Evolutionary conservation across 1,140 invertebrate genomes (phyloP), one percentile per base, ranked within the genome.

Genomic region (Saccostrea cuccullata): DNA sequence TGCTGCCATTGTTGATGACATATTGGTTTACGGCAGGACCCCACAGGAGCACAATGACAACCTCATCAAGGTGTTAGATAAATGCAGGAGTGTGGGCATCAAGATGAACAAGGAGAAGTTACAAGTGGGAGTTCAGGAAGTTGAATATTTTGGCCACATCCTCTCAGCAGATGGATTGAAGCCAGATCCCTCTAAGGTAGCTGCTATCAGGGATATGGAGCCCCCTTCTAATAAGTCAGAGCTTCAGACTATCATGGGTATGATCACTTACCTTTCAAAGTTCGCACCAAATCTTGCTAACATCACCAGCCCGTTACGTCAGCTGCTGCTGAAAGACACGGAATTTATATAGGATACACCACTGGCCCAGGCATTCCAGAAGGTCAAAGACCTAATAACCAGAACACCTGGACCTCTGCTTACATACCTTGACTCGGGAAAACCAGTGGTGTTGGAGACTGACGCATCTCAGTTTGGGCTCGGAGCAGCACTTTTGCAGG

Each of bases 401-500:
- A 82, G 36, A 17, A 30, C 60, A 55, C 30, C 82, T 11, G 82
- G 82, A n/a, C 87, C 58, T 20, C 26, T 87, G 13, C 56, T 87
- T 3, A 26, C 87, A 0, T 87, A 84, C 26, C 86, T 86, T 83
- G 87, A 88, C 60, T 26, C 86, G 1, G 26, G 23, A 0, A 89
- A 60, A 86, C n/a, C 60, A 86, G n/a, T 88, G 15, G 60, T n/a
- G 36, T 47, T 90, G 0, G 77, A 88, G 60, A 85, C 86, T 47
- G 89, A 90, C 55, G 82, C 82, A 3, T 94, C 91, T 13, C 87
- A 92, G 55, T 70, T 91, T 26, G 95, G 94, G 0, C 85, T 96
- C 23, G 94, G 94, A 23, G n/a, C n/a, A n/a, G n/a, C n/a, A n/a
- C n/a, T n/a, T n/a, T n/a, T n/a, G n/a, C n/a, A n/a, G n/a, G n/a